Base-by-base conservation (phyloP, 2,113 vertebrate genomes). In the Percina caprodes region DNA sequence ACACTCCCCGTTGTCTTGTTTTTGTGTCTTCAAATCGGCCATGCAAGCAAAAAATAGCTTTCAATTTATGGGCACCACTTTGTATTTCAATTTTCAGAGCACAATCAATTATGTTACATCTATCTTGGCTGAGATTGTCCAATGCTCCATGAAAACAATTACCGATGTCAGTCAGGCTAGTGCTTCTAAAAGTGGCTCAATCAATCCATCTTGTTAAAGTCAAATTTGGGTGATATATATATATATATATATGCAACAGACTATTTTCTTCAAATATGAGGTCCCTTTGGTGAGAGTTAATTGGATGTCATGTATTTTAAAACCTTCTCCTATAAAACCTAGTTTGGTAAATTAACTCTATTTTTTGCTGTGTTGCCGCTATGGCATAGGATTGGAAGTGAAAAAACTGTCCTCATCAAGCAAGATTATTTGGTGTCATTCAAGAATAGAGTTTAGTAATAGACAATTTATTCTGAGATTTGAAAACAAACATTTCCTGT, bases 81-180 rank as follows among this genome's bases (percentile, higher is more conserved):
- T 94, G 79, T 85, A 71, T 83, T 90, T 92, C 91, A 91, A 91
- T 94, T 92, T 94, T 89, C 86, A 59, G 68, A 61, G 80, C 76
- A 82, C 67, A 91, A 84, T 91, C 86, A 91, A 92, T 92, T 92
- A 90, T 84, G 83, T 78, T 86, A 76, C 87, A 83, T 89, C 90
- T 91, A 84, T 90, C 85, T 84, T 87, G 69, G 62, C 80, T 35
- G 61, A 74, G 74, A 79, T 82, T 85, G 86, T 87, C 79, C 59
- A 62, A 77, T 69, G 72, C 21, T 12, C 92, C 91, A 91, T 81
- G 73, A 89, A 89, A 93, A 91, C 77, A 93, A 92, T 90, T 75
- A 82, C 74, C 89, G 39, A 75, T 71, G 74, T 67, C 24, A 69
- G 76, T 80, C 61, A 49, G 73, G 75, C 61, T 52, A 74, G 61